Base-by-base conservation (phyloP, 2,113 vertebrate genomes). In the Malurus alboscapulatus region DNA sequence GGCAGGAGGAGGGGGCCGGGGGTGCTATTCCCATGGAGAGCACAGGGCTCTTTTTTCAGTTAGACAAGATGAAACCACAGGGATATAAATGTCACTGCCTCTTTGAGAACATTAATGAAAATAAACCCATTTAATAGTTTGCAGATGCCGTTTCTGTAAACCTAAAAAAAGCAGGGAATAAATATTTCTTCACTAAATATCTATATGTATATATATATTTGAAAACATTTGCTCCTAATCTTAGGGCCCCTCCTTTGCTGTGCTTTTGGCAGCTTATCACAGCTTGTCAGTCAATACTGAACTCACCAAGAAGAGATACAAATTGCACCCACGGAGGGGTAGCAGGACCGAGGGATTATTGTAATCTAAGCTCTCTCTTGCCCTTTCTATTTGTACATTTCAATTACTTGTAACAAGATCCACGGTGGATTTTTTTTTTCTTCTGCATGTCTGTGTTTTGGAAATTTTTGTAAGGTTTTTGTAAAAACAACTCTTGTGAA, bases 51-150 rank as follows among this genome's bases (percentile, higher is more conserved):
- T 93, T 95, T 93, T 72, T 92, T 73, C 22, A 0, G 91, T 95
- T 90, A 58, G 40, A 92, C 90, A 92, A 95, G 90, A n/a, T n/a
- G n/a, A 78, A 96, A 94, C 96, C 86, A 53, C 87, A 83, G 87
- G 94, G 96, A 93, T 87, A 97, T 95, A 96, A 96, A 58, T 94
- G 95, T 95, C 81, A 13, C 86, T 96, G 97, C 96, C 97, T 97
- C 96, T 94, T 93, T 74, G 74, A 91, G 95, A 81, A 57, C 91
- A 92, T 91, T 86, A 87, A 97, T 96, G 87, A 97, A 97, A 98
- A 97, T 96, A 97, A 96, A 96, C 95, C 44, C 10, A 77, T 94
- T 59, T 98, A 97, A 97, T 97, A 82, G 91, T 94, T 97, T 92
- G 86, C 97, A 97, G 96, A 96, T 97, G 97, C 92, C 13, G 10